These are phyloP conservation scores for Cyclopterus lumpus DNA, from an alignment of 2,797 vertebrate species.

Conservation along the genomic window DNA sequence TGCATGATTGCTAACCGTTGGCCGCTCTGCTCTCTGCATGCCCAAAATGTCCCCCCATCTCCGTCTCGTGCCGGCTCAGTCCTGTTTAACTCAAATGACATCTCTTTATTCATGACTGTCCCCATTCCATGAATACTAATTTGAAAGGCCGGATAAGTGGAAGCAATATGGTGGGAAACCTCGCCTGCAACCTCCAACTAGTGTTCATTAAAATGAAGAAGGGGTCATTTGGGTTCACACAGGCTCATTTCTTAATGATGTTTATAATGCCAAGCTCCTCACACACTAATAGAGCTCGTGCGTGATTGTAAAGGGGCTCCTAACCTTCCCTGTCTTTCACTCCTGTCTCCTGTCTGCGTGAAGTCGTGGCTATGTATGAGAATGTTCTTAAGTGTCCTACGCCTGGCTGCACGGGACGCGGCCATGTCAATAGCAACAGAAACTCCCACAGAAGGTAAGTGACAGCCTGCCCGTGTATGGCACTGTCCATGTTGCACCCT, in stretches of 20 bases:
- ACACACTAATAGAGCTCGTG: constrained; percentile 79
- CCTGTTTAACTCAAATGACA: constrained; percentile 81
- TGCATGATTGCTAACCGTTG: constrained; percentile 78
- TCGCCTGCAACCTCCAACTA: constrained; percentile 80
- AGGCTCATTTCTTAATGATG: constrained; percentile 82
- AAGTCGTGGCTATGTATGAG: constrained; percentile 99
- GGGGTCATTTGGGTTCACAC: constrained; percentile 79
- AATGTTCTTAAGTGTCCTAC: constrained; percentile 99
- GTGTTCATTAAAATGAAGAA: constrained; percentile 81
- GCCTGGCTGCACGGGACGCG: constrained; percentile 99
- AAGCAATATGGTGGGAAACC: constrained; percentile 78
- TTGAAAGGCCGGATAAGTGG: constrained; percentile 78
- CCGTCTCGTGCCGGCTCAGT: constrained; percentile 67
- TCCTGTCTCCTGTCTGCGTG: constrained; percentile 85
- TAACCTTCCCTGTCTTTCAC: constrained; percentile 90
- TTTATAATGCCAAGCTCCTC: constrained; percentile 82
- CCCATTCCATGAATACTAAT: constrained; percentile 79
- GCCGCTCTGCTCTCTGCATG: constrained; percentile 65
- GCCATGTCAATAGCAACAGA: constrained; percentile 99
- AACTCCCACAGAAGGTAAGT: constrained; percentile 99
- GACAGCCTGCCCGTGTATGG: constrained; percentile 42
- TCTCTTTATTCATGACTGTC: constrained; percentile 81
- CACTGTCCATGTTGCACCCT: constrained; percentile 48
- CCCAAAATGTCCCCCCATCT: constrained; percentile 51
- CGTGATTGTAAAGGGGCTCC: constrained; percentile 84